A percentile compares a stretch with the other conserved stretches of the same genome.
phyloP scores from a whole-genome alignment of 2,888 invertebrate genomes.

The Callosobruchus maculatus region DNA sequence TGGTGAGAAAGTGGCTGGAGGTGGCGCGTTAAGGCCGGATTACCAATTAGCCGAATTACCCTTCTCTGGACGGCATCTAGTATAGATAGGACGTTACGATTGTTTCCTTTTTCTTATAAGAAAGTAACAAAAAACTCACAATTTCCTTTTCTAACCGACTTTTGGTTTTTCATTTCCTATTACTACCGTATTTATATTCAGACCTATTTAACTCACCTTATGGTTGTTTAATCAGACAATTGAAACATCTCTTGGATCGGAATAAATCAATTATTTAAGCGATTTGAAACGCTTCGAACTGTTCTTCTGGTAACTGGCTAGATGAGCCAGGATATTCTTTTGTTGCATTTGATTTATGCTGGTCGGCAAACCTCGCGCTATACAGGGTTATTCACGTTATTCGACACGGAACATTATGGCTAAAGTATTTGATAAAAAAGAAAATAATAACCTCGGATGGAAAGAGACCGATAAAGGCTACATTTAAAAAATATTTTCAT shows the following conservation, averaged over 20 bases:
- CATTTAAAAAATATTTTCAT: no score
- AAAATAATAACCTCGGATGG: no score
- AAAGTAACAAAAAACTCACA: background rate
- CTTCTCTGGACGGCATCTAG: no score
- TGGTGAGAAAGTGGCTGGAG: no score
- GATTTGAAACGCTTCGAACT: background rate
- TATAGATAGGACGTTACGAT: no score
- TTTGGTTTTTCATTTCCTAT: background rate
- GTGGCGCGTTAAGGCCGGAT: no score
- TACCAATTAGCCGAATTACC: no score
- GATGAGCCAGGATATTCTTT: background rate
- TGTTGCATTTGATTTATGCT: background rate
- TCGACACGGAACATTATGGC: no score
- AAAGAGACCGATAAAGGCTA: no score
- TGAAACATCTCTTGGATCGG: background rate
- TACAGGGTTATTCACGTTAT: no score
- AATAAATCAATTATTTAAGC: background rate
- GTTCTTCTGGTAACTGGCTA: background rate
- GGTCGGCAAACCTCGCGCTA: background rate
- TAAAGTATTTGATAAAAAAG: no score
- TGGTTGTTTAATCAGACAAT: background rate
- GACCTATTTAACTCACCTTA: background rate
- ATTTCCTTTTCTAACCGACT: background rate
- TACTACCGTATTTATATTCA: background rate
- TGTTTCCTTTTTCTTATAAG: no score